Evolutionary conservation across 2,113 vertebrate species (phyloP).

Genomic region (Erinaceus europaeus): DNA sequence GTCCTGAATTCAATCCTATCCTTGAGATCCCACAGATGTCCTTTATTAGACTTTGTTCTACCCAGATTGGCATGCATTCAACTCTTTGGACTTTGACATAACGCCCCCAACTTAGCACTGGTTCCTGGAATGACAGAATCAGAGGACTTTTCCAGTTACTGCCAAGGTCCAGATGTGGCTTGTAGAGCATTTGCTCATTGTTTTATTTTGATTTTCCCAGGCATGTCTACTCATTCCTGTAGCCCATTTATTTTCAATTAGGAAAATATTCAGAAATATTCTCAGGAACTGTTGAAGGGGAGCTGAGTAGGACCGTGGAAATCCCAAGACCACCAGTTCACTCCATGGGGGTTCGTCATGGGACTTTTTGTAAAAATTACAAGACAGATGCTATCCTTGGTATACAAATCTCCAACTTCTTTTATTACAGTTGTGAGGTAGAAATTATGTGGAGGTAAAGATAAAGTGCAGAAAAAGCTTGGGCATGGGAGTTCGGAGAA

Average conservation of each 20-base stretch:
- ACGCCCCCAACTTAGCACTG: not conserved
- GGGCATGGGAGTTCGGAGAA: no score
- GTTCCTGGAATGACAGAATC: not conserved
- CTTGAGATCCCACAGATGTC: conserved; percentile 24
- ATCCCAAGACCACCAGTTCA: no score
- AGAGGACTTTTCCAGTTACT: not conserved
- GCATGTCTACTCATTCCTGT: not conserved
- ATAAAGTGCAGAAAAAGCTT: no score
- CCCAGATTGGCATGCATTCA: not conserved
- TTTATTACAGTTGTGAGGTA: no score
- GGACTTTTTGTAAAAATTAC: no score
- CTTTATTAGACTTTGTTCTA: not conserved
- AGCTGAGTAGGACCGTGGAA: no score
- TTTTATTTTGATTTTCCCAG: conserved; percentile 46
- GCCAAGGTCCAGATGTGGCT: conserved; percentile 37
- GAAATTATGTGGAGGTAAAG: no score
- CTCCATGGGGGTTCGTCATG: no score
- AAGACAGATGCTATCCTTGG: no score
- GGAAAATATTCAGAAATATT: not conserved
- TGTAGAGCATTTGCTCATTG: not conserved
- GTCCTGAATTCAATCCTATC: not conserved
- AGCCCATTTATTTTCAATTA: not conserved
- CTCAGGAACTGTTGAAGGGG: not conserved
- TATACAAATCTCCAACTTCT: no score
- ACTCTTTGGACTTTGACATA: conserved; percentile 26